phyloP scores from a whole-genome alignment of 2,113 vertebrate species.

The Pelodiscus sinensis region DNA sequence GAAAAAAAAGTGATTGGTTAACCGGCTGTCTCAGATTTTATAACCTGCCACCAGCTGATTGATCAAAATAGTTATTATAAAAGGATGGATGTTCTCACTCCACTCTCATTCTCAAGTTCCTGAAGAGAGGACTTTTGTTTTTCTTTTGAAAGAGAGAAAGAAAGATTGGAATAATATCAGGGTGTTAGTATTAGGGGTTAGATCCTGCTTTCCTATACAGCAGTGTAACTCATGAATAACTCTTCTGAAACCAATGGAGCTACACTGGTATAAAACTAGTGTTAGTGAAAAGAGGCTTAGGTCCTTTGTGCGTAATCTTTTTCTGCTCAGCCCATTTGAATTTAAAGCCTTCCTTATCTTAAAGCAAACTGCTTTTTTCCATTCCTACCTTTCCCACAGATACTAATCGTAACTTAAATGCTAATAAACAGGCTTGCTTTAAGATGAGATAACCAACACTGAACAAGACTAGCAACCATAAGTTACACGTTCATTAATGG shows the following conservation, averaged over 20 bases:
- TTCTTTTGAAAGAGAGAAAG: neutral
- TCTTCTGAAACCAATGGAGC: rapidly evolving
- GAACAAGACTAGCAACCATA: neutral
- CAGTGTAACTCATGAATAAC: neutral
- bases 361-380: neutral
- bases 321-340: neutral
- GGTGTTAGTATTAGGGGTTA: too few relatives aligned
- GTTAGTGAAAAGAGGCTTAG: neutral
- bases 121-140: conserved; percentile 8
- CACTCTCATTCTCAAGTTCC: conserved; percentile 43
- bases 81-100: neutral
- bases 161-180: neutral
- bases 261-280: neutral
- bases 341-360: neutral
- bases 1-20: conserved; percentile 56
- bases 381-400: neutral
- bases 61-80: conserved; percentile 61
- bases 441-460: neutral
- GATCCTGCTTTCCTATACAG: rapidly evolving
- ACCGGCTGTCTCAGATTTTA: conserved; percentile 78
- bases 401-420: neutral
- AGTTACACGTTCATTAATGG: neutral
- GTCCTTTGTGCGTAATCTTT: neutral
- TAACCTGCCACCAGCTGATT: conserved; percentile 67
- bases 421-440: neutral